A percentile compares a stretch with the other conserved stretches of the same genome.
These are phyloP conservation scores for Azemiops feae DNA, from an alignment of 2,113 vertebrate species.

Conservation along the genomic window DNA sequence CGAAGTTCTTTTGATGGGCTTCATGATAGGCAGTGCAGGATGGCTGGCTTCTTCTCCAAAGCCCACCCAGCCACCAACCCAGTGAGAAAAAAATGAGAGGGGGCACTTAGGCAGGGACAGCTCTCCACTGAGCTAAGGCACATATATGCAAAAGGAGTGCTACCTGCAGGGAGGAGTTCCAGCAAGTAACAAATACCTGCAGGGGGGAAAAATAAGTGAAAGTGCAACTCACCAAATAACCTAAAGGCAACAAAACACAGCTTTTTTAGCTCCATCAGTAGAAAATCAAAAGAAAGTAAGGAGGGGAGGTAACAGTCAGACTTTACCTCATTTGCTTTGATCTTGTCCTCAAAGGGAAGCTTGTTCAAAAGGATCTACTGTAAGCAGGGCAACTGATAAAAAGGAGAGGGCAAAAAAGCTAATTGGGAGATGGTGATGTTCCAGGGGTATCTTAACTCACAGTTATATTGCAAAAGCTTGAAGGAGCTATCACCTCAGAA, in stretches of 20 bases:
- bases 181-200: background rate
- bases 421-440: background rate
- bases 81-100: background rate
- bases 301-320: background rate
- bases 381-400: background rate
- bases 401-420: background rate
- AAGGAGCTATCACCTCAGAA: background rate
- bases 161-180: background rate
- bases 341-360: background rate
- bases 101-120: background rate
- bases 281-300: background rate
- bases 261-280: background rate
- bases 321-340: background rate
- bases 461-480: background rate
- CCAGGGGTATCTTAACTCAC: no score
- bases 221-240: background rate
- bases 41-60: background rate
- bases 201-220: no score
- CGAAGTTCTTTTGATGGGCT: no score
- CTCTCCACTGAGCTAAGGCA: background rate
- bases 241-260: background rate
- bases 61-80: background rate
- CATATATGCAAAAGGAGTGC: background rate
- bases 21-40: background rate
- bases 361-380: background rate